A percentile compares a stretch with the other conserved stretches of the same genome.
Conservation (phyloP, 1,140 invertebrate genomes). For the Dufourea novaeangliae region DNA sequence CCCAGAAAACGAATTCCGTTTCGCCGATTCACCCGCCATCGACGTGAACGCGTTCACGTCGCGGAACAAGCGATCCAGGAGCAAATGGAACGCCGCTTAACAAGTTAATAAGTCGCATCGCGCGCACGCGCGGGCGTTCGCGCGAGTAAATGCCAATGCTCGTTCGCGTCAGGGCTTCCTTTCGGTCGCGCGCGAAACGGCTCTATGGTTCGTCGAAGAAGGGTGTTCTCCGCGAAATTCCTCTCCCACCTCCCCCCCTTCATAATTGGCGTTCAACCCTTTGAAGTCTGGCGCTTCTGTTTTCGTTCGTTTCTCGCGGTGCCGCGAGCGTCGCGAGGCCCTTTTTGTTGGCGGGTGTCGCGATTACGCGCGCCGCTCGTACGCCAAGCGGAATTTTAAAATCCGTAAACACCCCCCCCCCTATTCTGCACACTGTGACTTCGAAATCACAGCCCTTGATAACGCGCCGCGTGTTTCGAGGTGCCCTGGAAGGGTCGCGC, state of each 20-base stretch:
- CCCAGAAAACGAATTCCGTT: background rate
- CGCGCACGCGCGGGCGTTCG: conserved; percentile 24
- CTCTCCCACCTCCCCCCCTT: background rate
- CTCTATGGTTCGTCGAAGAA: conserved; percentile 25
- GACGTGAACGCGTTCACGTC: background rate
- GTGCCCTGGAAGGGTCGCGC: background rate
- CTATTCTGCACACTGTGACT: background rate
- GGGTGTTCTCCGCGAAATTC: conserved; percentile 34
- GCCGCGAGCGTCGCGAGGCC: conserved; percentile 20
- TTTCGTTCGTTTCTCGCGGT: conserved; percentile 22
- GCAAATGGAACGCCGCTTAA: conserved; percentile 33
- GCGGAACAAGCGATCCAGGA: conserved; percentile 17
- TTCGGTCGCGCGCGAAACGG: conserved; percentile 33
- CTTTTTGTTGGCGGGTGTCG: conserved; percentile 39
- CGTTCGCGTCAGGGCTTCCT: conserved; percentile 30
- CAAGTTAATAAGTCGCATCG: conserved; percentile 48
- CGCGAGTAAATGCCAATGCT: conserved; percentile 40
- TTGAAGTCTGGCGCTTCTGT: conserved; percentile 59
- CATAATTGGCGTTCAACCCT: conserved; percentile 50
- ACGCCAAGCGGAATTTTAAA: conserved; percentile 54
- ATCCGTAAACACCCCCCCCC: background rate
- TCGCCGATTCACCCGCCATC: background rate
- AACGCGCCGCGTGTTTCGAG: conserved; percentile 31
- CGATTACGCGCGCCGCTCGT: conserved; percentile 21
- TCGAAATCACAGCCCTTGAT: conserved; percentile 48